Evolutionary conservation across 2,797 vertebrate genomes (phyloP).

Genomic region (Pogoniulus pusillus): DNA sequence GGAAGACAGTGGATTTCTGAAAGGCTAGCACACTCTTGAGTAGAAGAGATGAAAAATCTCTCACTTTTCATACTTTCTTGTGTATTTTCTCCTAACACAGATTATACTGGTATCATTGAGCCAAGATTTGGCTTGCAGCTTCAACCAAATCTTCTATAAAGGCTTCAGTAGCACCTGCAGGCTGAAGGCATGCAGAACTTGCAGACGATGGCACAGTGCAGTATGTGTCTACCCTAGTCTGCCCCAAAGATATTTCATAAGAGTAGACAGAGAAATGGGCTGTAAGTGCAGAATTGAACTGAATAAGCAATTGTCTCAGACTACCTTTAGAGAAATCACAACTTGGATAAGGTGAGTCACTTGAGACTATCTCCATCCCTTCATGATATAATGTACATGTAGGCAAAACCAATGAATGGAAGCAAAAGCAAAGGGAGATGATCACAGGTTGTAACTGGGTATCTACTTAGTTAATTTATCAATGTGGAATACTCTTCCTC

Average conservation of each 20-base stretch:
- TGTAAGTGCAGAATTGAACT: neutral
- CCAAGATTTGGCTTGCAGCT: neutral
- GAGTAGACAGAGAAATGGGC: neutral
- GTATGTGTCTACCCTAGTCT: neutral
- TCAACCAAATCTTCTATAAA: neutral
- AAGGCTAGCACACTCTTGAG: neutral
- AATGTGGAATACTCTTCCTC: neutral
- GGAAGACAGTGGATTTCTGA: neutral
- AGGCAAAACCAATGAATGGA: neutral
- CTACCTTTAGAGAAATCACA: neutral
- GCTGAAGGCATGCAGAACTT: neutral
- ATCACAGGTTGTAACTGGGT: neutral
- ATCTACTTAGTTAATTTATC: neutral
- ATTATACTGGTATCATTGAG: neutral
- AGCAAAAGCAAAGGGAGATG: neutral
- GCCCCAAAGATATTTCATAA: neutral
- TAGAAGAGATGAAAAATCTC: neutral
- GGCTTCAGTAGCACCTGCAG: neutral
- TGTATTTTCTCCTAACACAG: neutral
- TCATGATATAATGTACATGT: neutral
- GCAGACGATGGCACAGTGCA: neutral
- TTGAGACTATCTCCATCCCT: neutral
- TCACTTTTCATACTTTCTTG: neutral
- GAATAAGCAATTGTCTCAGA: neutral
- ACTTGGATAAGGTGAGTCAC: neutral